Evolutionary conservation across 2,113 vertebrate species (phyloP).

Genomic region (Gymnobelideus leadbeateri): DNA sequence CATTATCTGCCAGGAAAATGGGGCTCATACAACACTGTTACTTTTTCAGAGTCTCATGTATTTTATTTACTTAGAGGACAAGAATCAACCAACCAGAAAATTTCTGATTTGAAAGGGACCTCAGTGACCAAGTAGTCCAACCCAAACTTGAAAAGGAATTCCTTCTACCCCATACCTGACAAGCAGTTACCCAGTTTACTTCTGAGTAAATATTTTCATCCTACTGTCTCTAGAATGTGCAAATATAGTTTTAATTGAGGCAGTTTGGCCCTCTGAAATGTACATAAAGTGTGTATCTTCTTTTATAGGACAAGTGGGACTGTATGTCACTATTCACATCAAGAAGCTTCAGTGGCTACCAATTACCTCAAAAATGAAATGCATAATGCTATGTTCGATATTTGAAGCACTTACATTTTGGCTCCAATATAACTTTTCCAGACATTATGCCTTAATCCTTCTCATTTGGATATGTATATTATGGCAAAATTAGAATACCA

Average conservation of each 20-base stretch:
- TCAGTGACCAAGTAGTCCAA: background rate
- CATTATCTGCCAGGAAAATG: constrained; percentile 17
- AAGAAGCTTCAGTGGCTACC: background rate
- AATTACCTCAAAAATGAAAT: background rate
- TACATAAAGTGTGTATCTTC: too few species aligned
- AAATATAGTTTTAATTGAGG: too few species aligned
- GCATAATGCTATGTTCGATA: background rate
- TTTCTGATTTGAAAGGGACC: background rate
- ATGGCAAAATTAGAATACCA: background rate
- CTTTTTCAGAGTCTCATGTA: background rate
- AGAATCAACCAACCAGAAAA: background rate
- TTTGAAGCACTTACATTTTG: background rate
- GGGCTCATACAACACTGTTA: background rate
- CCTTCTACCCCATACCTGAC: background rate
- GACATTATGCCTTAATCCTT: background rate
- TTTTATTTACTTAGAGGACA: background rate
- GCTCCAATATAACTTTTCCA: background rate
- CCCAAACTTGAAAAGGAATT: background rate
- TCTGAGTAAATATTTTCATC: background rate
- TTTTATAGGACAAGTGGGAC: background rate
- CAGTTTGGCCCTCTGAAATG: too few species aligned
- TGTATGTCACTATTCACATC: background rate
- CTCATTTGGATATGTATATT: background rate
- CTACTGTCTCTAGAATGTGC: too few species aligned
- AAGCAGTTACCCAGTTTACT: background rate